Percentiles rank a stretch among this genome's conserved stretches.
Conservation (phyloP, 2,888 invertebrate genomes). For the Diplazon laetatorius region DNA sequence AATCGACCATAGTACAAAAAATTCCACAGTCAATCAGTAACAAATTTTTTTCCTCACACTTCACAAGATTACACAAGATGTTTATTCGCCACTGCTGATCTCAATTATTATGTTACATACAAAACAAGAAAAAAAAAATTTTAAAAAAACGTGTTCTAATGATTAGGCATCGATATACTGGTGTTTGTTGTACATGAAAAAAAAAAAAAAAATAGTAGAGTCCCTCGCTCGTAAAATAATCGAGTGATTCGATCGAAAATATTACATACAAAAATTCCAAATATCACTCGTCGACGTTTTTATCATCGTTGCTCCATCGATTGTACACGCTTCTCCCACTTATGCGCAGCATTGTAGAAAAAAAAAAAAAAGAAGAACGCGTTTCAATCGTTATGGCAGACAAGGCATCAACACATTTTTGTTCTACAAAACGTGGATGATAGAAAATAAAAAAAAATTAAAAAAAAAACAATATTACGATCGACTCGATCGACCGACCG, state of each 20-base stretch:
- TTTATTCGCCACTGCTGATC: background rate
- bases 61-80: conserved; percentile 15
- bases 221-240: conserved; percentile 10
- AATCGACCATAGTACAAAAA: conserved; percentile 59
- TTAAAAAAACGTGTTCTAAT: conserved; percentile 12
- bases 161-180: conserved; percentile 27
- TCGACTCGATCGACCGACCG: background rate
- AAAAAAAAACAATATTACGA: background rate
- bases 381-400: background rate
- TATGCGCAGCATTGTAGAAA: conserved; percentile 44
- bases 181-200: conserved; percentile 29
- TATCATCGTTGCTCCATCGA: background rate
- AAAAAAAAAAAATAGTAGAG: conserved; percentile 17
- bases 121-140: conserved; percentile 7
- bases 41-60: conserved; percentile 42
- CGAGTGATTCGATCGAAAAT: conserved; percentile 18
- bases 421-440: conserved; percentile 37
- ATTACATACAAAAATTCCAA: conserved; percentile 40
- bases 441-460: conserved; percentile 17
- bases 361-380: no score
- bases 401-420: conserved; percentile 16
- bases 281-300: conserved; percentile 40
- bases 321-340: conserved; percentile 15
- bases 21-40: conserved; percentile 46
- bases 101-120: conserved; percentile 28